phyloP scores from a whole-genome alignment of 2,888 invertebrate species.

The Ochlodes sylvanus region DNA sequence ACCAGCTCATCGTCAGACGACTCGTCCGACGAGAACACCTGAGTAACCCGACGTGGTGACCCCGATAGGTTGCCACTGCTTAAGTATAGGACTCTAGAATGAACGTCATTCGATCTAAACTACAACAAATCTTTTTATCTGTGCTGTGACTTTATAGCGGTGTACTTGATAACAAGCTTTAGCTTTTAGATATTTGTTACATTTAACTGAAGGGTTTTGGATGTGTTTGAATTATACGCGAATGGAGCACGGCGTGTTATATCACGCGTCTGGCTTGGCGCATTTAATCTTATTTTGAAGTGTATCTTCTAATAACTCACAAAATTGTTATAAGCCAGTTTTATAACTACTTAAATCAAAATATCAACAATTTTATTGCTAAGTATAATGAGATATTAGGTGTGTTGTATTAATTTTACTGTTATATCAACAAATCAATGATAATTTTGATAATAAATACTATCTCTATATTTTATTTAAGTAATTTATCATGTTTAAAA shows the following conservation, averaged over 20 bases:
- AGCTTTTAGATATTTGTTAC: conserved; percentile 33
- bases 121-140: conserved; percentile 18
- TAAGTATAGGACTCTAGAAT: conserved; percentile 75
- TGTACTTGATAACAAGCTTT: conserved; percentile 34
- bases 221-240: conserved; percentile 23
- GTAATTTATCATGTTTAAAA: no score
- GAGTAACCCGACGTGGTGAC: conserved; percentile 81
- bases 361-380: background rate
- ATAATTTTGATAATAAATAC: no score
- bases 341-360: no score
- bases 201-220: conserved; percentile 19
- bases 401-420: no score
- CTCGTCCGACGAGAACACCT: conserved; percentile 81
- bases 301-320: conserved; percentile 18
- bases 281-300: conserved; percentile 10
- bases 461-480: no score
- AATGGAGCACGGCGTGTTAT: background rate
- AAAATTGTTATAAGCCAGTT: background rate
- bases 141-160: conserved; percentile 35
- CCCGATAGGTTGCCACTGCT: conserved; percentile 81
- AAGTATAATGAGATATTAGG: background rate
- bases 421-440: no score
- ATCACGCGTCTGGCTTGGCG: background rate
- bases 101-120: conserved; percentile 43
- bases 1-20: conserved; percentile 86